A percentile compares a stretch with the other conserved stretches of the same genome.
phyloP scores from a whole-genome alignment of 2,113 vertebrate species.

The Protobothrops flavoviridis region DNA sequence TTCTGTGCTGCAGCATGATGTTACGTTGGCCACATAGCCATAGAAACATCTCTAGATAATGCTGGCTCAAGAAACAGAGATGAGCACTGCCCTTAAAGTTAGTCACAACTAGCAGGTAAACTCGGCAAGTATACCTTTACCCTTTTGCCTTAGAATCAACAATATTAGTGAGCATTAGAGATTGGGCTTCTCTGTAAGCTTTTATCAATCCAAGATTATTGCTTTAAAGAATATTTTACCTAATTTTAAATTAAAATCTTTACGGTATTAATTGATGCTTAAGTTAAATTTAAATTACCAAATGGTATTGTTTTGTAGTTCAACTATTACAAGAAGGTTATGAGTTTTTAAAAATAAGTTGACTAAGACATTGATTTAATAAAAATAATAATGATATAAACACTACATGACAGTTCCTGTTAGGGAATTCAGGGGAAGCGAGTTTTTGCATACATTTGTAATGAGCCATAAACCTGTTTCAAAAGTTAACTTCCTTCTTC shows the following conservation, averaged over 20 bases:
- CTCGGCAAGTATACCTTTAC: not conserved
- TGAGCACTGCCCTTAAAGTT: not conserved
- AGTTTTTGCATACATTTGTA: not conserved
- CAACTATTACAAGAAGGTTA: not conserved
- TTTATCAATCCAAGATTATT: not conserved
- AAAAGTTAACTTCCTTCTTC: not conserved
- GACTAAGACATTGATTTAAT: not conserved
- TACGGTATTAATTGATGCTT: not conserved
- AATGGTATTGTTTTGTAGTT: not conserved
- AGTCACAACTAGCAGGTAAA: not conserved
- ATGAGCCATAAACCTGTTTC: not conserved
- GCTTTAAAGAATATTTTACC: not conserved
- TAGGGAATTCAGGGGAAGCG: not conserved
- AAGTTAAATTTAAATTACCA: not conserved
- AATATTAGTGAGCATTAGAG: not conserved
- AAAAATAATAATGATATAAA: not conserved
- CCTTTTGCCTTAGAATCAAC: not conserved
- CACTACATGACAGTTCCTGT: not conserved
- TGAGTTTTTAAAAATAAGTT: not conserved
- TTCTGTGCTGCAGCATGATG: not conserved
- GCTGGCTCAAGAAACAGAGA: not conserved
- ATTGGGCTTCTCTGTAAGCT: not conserved
- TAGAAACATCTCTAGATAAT: not conserved
- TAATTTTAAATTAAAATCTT: not conserved
- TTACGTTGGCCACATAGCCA: not conserved